These are phyloP conservation scores for Triplophysa yarkandensis DNA, from an alignment of 2,797 vertebrate genomes.

Conservation along the genomic window DNA sequence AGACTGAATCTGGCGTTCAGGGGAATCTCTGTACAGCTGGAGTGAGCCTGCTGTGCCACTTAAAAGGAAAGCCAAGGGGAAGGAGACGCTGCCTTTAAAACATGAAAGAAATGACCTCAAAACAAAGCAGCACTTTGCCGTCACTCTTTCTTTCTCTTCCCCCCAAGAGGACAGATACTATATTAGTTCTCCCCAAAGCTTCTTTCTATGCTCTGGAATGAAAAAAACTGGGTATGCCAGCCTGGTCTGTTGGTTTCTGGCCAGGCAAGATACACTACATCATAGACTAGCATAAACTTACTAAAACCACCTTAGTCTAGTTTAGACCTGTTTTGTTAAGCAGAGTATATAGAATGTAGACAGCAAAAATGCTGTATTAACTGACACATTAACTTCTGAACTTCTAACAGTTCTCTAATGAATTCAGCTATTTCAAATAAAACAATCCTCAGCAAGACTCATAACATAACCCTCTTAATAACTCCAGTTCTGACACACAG, in stretches of 20 bases:
- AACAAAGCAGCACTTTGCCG: conserved; percentile 41
- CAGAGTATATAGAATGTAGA: neutral
- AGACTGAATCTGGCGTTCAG: conserved; percentile 21
- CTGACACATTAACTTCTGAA: neutral
- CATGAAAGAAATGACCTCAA: conserved; percentile 57
- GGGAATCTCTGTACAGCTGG: conserved; percentile 26
- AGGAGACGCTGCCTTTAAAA: conserved; percentile 48
- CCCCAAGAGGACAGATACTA: conserved; percentile 28
- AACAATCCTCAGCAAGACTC: neutral
- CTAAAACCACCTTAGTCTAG: neutral
- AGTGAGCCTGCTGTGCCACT: conserved; percentile 28
- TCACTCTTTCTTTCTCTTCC: conserved; percentile 21
- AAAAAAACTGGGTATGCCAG: neutral
- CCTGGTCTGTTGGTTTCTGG: neutral
- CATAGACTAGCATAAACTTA: neutral
- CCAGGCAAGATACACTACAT: neutral
- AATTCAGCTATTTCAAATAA: neutral
- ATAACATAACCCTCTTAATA: conserved; percentile 19
- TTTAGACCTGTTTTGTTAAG: neutral
- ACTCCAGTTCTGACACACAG: neutral
- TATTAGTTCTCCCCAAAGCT: conserved; percentile 33
- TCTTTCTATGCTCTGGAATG: conserved; percentile 5
- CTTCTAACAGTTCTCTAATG: neutral
- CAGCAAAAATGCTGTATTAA: neutral
- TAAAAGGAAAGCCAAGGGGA: conserved; percentile 37